Percentiles rank a stretch among this genome's conserved stretches.
These are phyloP conservation scores for Neocrepidodera transversa DNA, from an alignment of 2,888 invertebrate species.

Conservation along the genomic window DNA sequence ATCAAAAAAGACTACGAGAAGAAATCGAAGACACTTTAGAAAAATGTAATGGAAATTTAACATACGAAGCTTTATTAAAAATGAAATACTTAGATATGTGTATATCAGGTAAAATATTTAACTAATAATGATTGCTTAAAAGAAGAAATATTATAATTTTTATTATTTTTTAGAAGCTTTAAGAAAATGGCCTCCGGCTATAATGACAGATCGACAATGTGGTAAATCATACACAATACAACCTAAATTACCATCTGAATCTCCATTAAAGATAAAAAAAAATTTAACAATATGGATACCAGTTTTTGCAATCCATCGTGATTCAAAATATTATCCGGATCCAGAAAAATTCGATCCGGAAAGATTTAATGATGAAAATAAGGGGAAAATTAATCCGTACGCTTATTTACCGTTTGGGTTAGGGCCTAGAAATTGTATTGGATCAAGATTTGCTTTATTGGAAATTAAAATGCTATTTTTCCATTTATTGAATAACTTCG, in stretches of 20 bases:
- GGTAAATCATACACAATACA: slow-evolving; percentile 58
- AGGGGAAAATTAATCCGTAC: slow-evolving; percentile 57
- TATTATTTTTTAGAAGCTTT: slow-evolving; percentile 22
- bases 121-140: slow-evolving; percentile 14
- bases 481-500: slow-evolving; percentile 46
- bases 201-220: slow-evolving; percentile 60
- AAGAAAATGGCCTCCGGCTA: slow-evolving; percentile 47
- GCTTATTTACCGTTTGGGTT: slow-evolving; percentile 56
- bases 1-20: slow-evolving; percentile 63
- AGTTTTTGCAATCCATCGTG: slow-evolving; percentile 46
- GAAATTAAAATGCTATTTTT: slow-evolving; percentile 48
- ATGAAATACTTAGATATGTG: slow-evolving; percentile 66
- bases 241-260: slow-evolving; percentile 37
- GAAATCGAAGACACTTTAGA: slow-evolving; percentile 63
- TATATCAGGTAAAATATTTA: slow-evolving; percentile 37
- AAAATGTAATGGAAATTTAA: slow-evolving; percentile 52
- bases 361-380: slow-evolving; percentile 63
- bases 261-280: slow-evolving; percentile 29
- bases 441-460: too few relatives aligned
- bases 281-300: slow-evolving; percentile 40
- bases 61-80: slow-evolving; percentile 59
- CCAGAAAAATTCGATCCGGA: slow-evolving; percentile 54
- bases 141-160: too few relatives aligned
- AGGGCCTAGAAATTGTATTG: slow-evolving; percentile 71
- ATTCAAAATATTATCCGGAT: slow-evolving; percentile 48